Evolutionary conservation across 2,888 invertebrate species (phyloP), one percentile per base, ranked within the genome.

Genomic region (Ectropis crepuscularia): DNA sequence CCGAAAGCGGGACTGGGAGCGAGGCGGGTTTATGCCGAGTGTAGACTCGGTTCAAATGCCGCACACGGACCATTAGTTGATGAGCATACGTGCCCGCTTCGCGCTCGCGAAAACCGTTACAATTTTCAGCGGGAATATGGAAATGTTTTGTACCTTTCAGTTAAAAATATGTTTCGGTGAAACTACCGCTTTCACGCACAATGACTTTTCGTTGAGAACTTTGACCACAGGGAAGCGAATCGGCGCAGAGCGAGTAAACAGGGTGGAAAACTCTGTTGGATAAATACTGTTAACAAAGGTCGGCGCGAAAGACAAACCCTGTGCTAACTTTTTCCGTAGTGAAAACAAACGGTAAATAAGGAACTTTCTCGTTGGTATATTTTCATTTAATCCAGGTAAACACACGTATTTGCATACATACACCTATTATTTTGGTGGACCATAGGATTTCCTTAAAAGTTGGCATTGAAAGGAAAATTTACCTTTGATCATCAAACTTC

Each of bases 11-110:
- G 84, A 82, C 83, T 82, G 81, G 83, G 81, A 82, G 82, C 85
- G 80, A 77, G 88, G 81, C 83, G 89, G 88, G 88, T 90, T 89
- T 89, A 85, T 89, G 81, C 81, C 74, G 89, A 88, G 89, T 87
- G 89, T 89, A 90, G 91, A 88, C 88, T 89, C 89, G 88, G 92
- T 92, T 92, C 92, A 92, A 90, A 91, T 91, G 91, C 90, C 90
- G 91, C 89, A 91, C 87, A 93, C 90, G 93, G 93, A 88, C 93
- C 93, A 93, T 93, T 93, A 93, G 93, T 90, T 93, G 93, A 93
- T 93, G 93, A 93, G 88, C 86, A 89, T 89, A 86, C 88, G 89
- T 89, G 89, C 83, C 80, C 83, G 79, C 86, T 81, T 85, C 82
- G 82, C 82, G 81, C 79, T 72, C 78, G 74, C 77, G 74, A 80